Percentiles rank a stretch among this genome's conserved stretches.
phyloP scores from a whole-genome alignment of 1,140 invertebrate genomes.

The Battus philenor region DNA sequence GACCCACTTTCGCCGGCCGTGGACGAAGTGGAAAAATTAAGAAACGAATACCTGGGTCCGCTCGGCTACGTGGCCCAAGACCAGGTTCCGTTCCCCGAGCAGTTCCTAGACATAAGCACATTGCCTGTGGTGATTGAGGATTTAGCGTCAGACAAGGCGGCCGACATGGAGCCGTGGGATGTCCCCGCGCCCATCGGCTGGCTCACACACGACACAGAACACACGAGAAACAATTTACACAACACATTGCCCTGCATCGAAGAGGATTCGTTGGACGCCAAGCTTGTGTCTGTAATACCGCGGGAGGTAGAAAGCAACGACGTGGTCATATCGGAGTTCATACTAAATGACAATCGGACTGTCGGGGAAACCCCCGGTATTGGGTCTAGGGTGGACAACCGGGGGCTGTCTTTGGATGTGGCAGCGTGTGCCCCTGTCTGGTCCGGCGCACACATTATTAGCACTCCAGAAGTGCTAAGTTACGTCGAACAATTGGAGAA shows the following conservation, averaged over 20 bases:
- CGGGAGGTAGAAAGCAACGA: slow-evolving; percentile 51
- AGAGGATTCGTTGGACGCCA: slow-evolving; percentile 58
- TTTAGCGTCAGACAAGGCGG: slow-evolving; percentile 36
- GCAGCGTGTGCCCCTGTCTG: slow-evolving; percentile 25
- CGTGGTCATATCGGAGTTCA: slow-evolving; percentile 42
- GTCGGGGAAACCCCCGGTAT: slow-evolving; percentile 4
- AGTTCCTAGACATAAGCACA: slow-evolving; percentile 48
- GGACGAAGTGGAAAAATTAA: slow-evolving; percentile 35
- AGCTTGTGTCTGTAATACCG: slow-evolving; percentile 49
- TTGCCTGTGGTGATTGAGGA: slow-evolving; percentile 57
- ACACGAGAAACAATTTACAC: slow-evolving; percentile 43
- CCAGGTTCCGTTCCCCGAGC: slow-evolving; percentile 45
- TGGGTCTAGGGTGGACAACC: slow-evolving; percentile 14
- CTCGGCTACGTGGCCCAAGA: slow-evolving; percentile 21
- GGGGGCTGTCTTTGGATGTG: slow-evolving; percentile 40
- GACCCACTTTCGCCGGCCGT: slow-evolving; percentile 42
- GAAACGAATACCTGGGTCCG: slow-evolving; percentile 28
- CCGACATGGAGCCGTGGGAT: slow-evolving; percentile 34
- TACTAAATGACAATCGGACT: slow-evolving; percentile 28
- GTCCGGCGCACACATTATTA: slow-evolving; percentile 38
- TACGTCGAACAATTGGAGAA: slow-evolving; percentile 62
- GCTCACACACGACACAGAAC: slow-evolving; percentile 36
- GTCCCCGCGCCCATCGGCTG: slow-evolving; percentile 28
- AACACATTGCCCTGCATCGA: slow-evolving; percentile 56
- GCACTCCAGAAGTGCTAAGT: slow-evolving; percentile 62